phyloP scores from a whole-genome alignment of 2,113 vertebrate species.

The Psophia crepitans region DNA sequence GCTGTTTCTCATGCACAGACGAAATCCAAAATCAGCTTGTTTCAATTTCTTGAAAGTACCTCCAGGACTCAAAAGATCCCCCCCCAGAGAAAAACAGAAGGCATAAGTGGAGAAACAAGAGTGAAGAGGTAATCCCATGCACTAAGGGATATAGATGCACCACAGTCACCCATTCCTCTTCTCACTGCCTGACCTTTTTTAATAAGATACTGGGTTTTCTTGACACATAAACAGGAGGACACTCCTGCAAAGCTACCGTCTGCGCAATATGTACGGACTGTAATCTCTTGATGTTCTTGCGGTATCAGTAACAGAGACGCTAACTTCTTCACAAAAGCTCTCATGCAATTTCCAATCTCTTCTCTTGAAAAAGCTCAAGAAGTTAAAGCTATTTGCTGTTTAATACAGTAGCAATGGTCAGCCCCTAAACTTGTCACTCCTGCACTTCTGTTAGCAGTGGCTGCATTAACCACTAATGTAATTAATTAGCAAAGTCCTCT shows the following conservation, averaged over 20 bases:
- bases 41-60: background rate
- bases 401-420: background rate
- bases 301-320: background rate
- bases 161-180: background rate
- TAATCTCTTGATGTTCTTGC: background rate
- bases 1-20: background rate
- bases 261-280: background rate
- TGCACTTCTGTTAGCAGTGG: background rate
- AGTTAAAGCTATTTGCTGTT: background rate
- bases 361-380: background rate
- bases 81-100: background rate
- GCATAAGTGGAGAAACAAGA: background rate
- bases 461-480: background rate
- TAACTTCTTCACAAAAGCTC: background rate
- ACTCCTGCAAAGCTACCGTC: background rate
- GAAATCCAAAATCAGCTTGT: background rate
- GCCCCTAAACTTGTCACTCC: background rate
- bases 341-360: accelerated
- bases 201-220: background rate
- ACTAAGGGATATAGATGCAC: background rate
- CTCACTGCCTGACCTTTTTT: background rate
- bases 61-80: background rate
- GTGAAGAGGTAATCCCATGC: background rate
- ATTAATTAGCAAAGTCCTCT: background rate
- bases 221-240: background rate